A percentile compares a stretch with the other conserved stretches of the same genome.
Evolutionary conservation across 1,140 invertebrate genomes (phyloP).

Genomic region (Hylyphantes graminicola): DNA sequence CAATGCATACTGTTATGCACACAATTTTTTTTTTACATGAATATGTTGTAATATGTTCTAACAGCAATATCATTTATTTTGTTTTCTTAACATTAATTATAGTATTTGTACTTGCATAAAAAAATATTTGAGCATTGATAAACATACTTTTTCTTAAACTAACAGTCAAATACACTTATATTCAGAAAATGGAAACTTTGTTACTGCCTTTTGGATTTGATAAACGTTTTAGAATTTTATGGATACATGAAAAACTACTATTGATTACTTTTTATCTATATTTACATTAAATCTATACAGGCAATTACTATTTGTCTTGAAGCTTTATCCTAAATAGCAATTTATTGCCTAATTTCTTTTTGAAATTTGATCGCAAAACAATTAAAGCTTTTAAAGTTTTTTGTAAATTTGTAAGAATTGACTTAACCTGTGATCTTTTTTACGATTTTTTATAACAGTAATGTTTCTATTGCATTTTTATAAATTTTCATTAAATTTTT

Average conservation of each 20-base stretch:
- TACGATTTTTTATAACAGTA: constrained; percentile 44
- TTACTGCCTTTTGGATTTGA: background rate
- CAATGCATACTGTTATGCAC: too few relatives aligned
- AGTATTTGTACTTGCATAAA: too few relatives aligned
- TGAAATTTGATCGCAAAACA: background rate
- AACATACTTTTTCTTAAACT: background rate
- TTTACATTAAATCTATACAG: background rate
- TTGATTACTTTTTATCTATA: background rate
- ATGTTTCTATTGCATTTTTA: constrained; percentile 38
- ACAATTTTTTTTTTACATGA: too few relatives aligned
- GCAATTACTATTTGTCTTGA: background rate
- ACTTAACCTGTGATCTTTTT: constrained; percentile 56
- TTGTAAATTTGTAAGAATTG: constrained; percentile 28
- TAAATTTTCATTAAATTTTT: constrained; percentile 40
- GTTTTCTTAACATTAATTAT: too few relatives aligned
- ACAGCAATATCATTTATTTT: too few relatives aligned
- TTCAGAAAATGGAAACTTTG: background rate
- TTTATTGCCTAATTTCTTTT: background rate
- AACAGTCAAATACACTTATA: background rate
- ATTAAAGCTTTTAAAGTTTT: background rate
- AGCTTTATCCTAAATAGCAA: background rate
- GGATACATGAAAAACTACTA: background rate
- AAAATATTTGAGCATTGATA: background rate
- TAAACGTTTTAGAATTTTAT: background rate
- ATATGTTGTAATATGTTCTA: too few relatives aligned